Evolutionary conservation across 2,113 vertebrate species (phyloP).

Genomic region (Pavo muticus): DNA sequence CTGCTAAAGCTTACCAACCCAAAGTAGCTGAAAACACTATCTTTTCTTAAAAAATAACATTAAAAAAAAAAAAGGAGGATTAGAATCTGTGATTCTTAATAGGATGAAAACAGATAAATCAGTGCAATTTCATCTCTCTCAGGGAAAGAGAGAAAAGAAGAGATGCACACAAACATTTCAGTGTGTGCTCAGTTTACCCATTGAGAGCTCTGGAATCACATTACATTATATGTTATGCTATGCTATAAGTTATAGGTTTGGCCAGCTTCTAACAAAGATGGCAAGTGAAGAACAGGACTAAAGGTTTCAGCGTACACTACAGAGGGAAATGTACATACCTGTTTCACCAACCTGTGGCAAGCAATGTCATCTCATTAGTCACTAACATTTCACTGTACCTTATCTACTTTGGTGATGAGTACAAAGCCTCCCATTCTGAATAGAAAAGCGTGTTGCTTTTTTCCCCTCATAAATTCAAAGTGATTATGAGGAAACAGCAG

Average conservation of each 20-base stretch:
- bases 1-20: neutral
- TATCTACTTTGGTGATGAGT: neutral
- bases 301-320: neutral
- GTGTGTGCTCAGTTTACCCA: neutral
- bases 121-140: neutral
- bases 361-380: neutral
- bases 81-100: neutral
- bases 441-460: neutral
- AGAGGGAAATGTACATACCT: neutral
- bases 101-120: neutral
- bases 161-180: neutral
- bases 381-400: neutral
- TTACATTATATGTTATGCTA: neutral
- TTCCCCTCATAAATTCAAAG: neutral
- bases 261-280: neutral
- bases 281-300: neutral
- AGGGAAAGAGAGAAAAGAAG: neutral
- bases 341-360: neutral
- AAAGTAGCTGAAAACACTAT: fast-evolving
- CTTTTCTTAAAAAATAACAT: too few species aligned
- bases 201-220: neutral
- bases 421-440: neutral
- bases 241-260: neutral
- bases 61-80: neutral
- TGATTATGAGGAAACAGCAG: neutral